A percentile compares a stretch with the other conserved stretches of the same genome.
phyloP scores from a whole-genome alignment of 1,140 invertebrate species.

The Procambarus clarkii region DNA sequence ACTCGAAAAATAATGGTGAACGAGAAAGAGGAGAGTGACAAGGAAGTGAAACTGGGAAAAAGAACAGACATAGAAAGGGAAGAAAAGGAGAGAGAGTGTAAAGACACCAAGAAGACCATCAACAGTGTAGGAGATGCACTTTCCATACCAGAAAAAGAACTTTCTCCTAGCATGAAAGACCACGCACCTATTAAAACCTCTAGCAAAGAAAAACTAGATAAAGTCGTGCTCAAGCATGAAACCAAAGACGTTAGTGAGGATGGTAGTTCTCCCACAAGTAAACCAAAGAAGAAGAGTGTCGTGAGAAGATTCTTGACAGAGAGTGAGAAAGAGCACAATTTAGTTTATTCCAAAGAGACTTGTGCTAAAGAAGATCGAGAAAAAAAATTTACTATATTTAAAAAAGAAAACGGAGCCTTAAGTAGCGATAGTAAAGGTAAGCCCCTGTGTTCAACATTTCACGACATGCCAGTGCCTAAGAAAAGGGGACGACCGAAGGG shows the following conservation, averaged over 20 bases:
- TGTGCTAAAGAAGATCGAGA: slow-evolving; percentile 2
- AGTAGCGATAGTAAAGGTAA: slow-evolving; percentile 4
- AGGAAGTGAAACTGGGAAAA: slow-evolving; percentile 6
- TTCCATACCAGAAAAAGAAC: slow-evolving; percentile 16
- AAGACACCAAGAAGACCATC: slow-evolving; percentile 3
- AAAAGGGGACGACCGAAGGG: slow-evolving; percentile 70
- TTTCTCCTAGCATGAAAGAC: slow-evolving; percentile 2
- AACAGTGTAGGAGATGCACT: neutral
- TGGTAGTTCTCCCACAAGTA: slow-evolving; percentile 23
- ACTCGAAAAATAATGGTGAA: neutral
- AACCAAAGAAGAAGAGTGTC: slow-evolving; percentile 54
- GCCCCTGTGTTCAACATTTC: neutral
- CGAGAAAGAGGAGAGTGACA: slow-evolving; percentile 22
- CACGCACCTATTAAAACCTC: neutral
- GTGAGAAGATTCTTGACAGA: slow-evolving; percentile 21
- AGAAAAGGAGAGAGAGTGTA: slow-evolving; percentile 18
- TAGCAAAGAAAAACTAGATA: slow-evolving; percentile 37
- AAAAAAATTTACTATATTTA: slow-evolving; percentile 11
- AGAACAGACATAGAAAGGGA: neutral
- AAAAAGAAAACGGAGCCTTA: slow-evolving; percentile 34
- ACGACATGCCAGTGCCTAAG: slow-evolving; percentile 43
- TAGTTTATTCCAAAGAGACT: neutral
- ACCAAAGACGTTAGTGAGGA: slow-evolving; percentile 59
- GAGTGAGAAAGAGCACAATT: slow-evolving; percentile 1
- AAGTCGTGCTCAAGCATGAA: slow-evolving; percentile 45